A percentile compares a stretch with the other conserved stretches of the same genome.
Evolutionary conservation across 2,113 vertebrate species (phyloP).

Genomic region (Phaetusa simplex): DNA sequence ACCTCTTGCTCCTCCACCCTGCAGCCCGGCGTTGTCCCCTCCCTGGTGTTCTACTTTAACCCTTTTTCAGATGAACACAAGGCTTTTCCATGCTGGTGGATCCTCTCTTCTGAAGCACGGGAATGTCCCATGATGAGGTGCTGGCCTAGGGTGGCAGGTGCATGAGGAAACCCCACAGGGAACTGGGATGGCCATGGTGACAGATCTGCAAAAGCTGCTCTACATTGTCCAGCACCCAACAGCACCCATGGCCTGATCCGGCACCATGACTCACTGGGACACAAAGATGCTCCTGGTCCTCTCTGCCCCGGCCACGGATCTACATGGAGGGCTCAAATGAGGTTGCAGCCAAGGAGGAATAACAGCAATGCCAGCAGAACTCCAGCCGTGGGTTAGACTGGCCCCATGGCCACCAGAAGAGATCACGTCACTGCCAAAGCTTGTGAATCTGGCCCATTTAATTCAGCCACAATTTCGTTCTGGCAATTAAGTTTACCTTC

Average conservation of each 20-base stretch:
- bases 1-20: not conserved
- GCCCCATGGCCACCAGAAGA: not conserved
- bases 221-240: not conserved
- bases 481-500: not conserved
- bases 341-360: accelerated
- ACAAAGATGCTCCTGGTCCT: not conserved
- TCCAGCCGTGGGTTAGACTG: not conserved
- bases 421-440: not conserved
- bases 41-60: not conserved
- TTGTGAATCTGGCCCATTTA: not conserved
- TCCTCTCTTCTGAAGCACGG: not conserved
- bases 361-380: not conserved
- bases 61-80: accelerated
- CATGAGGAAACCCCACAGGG: not conserved
- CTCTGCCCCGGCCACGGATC: not conserved
- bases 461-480: not conserved
- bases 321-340: not conserved
- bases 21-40: not conserved
- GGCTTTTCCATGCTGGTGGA: not conserved
- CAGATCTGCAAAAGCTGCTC: not conserved
- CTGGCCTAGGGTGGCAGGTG: accelerated
- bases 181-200: not conserved
- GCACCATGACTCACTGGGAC: accelerated
- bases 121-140: accelerated
- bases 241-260: not conserved